These are phyloP conservation scores for Rhodophaea formosa DNA, from an alignment of 2,888 invertebrate species.

Conservation along the genomic window DNA sequence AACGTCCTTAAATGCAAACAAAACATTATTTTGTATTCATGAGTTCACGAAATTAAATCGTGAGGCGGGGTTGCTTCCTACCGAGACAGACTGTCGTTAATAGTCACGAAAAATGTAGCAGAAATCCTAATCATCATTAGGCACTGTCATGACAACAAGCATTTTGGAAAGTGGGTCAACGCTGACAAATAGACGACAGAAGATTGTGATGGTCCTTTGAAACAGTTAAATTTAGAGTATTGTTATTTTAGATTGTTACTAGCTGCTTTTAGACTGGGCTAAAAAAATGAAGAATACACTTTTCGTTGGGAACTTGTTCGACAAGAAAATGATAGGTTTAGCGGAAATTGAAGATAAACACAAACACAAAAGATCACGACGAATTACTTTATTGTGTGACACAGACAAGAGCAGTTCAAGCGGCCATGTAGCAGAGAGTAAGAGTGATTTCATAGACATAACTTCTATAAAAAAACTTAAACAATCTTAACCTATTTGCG, in stretches of 20 bases:
- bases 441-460: too few species aligned
- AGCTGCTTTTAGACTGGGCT: background rate
- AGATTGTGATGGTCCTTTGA: slow-evolving; percentile 17
- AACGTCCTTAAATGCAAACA: background rate
- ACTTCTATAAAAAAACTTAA: too few species aligned
- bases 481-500: too few species aligned
- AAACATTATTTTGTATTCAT: background rate
- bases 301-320: background rate
- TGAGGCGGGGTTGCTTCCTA: slow-evolving; percentile 24
- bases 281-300: background rate
- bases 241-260: background rate
- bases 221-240: slow-evolving; percentile 18
- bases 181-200: slow-evolving; percentile 54
- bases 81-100: slow-evolving; percentile 27
- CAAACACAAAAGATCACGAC: too few species aligned
- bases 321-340: too few species aligned
- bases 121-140: slow-evolving; percentile 30
- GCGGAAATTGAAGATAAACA: too few species aligned
- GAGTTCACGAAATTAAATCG: background rate
- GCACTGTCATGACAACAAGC: slow-evolving; percentile 45
- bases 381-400: too few species aligned
- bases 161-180: slow-evolving; percentile 53
- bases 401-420: too few species aligned
- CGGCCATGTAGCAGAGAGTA: too few species aligned
- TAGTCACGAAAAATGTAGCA: slow-evolving; percentile 10